Base-by-base conservation (phyloP, 53 echinoderm and acorn worm species). In the Holothuria scabra region DNA sequence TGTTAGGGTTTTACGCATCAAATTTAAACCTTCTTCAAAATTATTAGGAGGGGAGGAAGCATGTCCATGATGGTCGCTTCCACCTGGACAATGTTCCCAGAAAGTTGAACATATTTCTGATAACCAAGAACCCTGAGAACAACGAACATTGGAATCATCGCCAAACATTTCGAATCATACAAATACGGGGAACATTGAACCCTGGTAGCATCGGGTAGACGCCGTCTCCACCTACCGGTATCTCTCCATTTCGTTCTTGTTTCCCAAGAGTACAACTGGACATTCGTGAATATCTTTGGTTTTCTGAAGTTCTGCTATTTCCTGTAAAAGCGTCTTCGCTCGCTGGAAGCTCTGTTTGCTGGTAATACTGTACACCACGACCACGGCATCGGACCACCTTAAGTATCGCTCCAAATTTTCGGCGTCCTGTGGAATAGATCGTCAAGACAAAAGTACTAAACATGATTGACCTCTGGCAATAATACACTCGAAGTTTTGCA, bases 191-290 rank as follows among this genome's bases (percentile, higher is more conserved):
- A 44, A 5, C 44, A 44, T 10, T 10, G 5, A 7, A 5, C 44
- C 10, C 44, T 10, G 5, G 44, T 44, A 10, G 10, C 10, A 7
- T 7, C 44, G 10, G 44, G 5, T 10, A 5, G 5, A 7, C 5
- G 5, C 44, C 5, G 5, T 7, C 10, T 7, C 10, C 20, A 57
- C 90, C 82, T 37, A 96, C 97, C 97, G 83, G 71, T 96, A 96
- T 94, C 97, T 90, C 68, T 96, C 93, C 97, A 96, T 96, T 82
- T 94, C 93, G 28, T 91, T 91, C 85, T 96, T 96, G 74, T 96
- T 96, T 71, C 97, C 97, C 22, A 94, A 88, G 59, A 96, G 86
- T 26, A 94, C 88, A 6, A 96, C 86, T 12, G 97, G 97, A 24
- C 83, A 87, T 59, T 96, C 97, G 82, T 90, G 92, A 2, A 90